Conservation (phyloP, 30 jellyfish, hydroid and myxozoan species). For the Hydra vulgaris region DNA sequence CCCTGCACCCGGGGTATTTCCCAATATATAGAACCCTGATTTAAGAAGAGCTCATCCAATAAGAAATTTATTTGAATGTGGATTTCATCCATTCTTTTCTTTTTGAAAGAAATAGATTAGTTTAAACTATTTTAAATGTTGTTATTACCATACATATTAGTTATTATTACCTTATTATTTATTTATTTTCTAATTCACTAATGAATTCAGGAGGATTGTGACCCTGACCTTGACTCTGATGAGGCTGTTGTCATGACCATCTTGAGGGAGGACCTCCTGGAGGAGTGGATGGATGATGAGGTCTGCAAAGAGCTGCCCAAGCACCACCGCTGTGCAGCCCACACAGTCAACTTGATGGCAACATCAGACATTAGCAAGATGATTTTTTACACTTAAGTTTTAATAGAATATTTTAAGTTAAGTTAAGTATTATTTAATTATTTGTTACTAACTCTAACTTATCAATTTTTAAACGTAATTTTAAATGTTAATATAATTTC, state of each 20-base stretch:
- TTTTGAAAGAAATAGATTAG: neutral
- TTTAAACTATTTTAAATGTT: neutral
- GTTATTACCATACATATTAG: neutral
- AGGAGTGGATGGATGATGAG: neutral
- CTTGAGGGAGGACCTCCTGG: neutral
- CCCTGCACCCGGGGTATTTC: neutral
- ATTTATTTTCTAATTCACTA: neutral
- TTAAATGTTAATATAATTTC: neutral
- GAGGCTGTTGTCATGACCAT: conserved; percentile 1
- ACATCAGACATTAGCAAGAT: conserved; percentile 3
- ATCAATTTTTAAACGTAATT: neutral
- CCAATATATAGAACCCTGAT: neutral
- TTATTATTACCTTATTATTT: neutral
- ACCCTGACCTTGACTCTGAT: neutral
- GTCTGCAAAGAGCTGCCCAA: conserved; percentile 7
- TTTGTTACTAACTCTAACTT: neutral
- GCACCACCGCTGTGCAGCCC: conserved; percentile 18
- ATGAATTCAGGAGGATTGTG: neutral
- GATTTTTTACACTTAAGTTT: neutral
- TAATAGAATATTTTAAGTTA: neutral
- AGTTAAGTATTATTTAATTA: neutral
- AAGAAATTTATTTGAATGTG: neutral
- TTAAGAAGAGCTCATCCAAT: neutral
- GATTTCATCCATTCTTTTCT: neutral
- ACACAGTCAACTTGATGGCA: conserved; percentile 19